A percentile compares a stretch with the other conserved stretches of the same genome.
Evolutionary conservation across 2,888 invertebrate genomes (phyloP).

Genomic region (Halictus ligatus): DNA sequence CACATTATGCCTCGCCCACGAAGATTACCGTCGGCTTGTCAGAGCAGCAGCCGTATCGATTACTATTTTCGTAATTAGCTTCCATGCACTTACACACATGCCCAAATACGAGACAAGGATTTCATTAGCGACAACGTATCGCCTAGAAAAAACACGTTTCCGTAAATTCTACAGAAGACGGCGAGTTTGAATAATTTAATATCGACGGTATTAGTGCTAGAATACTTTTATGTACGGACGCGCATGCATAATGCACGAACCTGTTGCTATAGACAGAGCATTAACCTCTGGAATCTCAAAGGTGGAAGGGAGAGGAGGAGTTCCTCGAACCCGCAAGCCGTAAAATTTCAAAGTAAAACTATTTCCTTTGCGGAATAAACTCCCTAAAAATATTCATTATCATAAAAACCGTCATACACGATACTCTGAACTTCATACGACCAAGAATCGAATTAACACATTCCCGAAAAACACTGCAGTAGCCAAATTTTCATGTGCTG

Average conservation of each 20-base stretch:
- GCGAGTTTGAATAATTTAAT: constrained; percentile 6
- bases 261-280: constrained; percentile 61
- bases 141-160: constrained; percentile 24
- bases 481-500: not conserved
- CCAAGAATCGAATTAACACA: not conserved
- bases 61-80: constrained; percentile 17
- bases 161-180: not conserved
- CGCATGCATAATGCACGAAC: constrained; percentile 13
- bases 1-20: not conserved
- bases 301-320: not conserved
- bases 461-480: not conserved
- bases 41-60: not conserved
- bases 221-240: constrained; percentile 1
- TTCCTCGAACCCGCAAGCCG: constrained; percentile 5
- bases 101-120: constrained; percentile 35
- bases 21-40: not conserved
- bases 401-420: not conserved
- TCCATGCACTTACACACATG: not conserved
- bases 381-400: not conserved
- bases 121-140: constrained; percentile 53
- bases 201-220: not conserved
- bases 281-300: constrained; percentile 46
- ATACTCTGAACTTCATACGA: not conserved
- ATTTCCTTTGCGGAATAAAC: not conserved
- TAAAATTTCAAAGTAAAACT: constrained; percentile 5